Base-by-base conservation (phyloP, 2,888 invertebrate species). In the Theretra japonica region DNA sequence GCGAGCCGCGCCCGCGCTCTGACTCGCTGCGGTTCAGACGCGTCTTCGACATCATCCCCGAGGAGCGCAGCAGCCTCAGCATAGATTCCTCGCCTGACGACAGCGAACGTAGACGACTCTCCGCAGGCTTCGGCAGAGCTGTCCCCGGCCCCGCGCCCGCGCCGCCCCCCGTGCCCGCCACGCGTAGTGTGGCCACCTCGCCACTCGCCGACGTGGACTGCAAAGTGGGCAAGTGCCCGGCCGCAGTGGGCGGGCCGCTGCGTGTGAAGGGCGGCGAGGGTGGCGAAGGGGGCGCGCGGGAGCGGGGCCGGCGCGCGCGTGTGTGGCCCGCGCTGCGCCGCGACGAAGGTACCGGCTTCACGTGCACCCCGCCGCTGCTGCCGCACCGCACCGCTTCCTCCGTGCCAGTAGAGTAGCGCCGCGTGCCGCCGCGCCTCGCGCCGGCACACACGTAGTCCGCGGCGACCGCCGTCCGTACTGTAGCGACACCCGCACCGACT, bases 21-120 rank as follows among this genome's bases (percentile, higher is more conserved):
- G 85, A 87, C 76, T 89, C 91, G n/a, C 81, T 92, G 71, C 90
- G 92, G 58, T 95, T 94, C 78, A 90, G 89, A 58, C 93, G 93
- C 72, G 89, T 90, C 56, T 95, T 95, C 81, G 95, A 95, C 77
- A 95, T 94, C 6, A 95, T 95, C 75, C 95, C 95, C 21, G 95
- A 96, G 83, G 95, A 96, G 82, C 90, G 91, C 75, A 92, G 93
- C 81, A 92, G 93, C 76, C 82, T 92, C 71, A 94, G 95, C 74
- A 76, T 93, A 30, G 95, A 95, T 60, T 94, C 95, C 2, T 90
- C 94, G 21, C 86, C 83, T 70, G 94, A 94, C 48, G 90, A 91
- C 62, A 79, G 81, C 33, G 80, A 80, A 68, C 79, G 83, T 72
- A 83, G 78, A 69, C 56, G 33, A 73, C 76, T 19, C 78, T 82